Percentiles rank a stretch among this genome's conserved stretches.
Evolutionary conservation across 2,113 vertebrate species (phyloP).

Genomic region (Halichoerus grypus): DNA sequence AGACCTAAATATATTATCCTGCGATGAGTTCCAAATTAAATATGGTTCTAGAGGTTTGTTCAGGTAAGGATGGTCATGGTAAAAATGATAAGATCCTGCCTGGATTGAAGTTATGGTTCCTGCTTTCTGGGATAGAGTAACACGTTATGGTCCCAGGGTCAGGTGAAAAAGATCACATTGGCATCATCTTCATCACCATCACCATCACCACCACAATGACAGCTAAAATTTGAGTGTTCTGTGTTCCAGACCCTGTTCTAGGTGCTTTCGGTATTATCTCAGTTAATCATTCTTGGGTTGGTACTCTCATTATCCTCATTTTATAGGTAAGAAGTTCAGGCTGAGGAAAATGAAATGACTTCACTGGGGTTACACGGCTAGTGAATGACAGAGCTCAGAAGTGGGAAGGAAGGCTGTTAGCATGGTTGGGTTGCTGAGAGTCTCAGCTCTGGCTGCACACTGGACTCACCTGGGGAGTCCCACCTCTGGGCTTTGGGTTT

Average conservation of each 20-base stretch:
- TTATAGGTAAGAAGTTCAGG: neutral
- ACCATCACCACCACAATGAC: rapidly evolving
- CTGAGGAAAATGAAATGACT: neutral
- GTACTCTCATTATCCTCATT: neutral
- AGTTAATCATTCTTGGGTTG: too few relatives aligned
- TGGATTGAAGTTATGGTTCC: neutral
- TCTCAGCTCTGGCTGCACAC: neutral
- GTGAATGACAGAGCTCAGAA: neutral
- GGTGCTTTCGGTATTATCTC: neutral
- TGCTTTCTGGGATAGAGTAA: neutral
- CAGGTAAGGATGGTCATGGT: neutral
- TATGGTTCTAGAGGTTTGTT: neutral
- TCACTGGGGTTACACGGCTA: neutral
- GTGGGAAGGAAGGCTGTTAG: neutral
- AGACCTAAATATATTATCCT: neutral
- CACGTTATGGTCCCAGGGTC: neutral
- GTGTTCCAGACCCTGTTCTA: neutral
- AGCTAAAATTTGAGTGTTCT: neutral
- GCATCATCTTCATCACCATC: neutral
- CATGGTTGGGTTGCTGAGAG: neutral
- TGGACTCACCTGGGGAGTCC: neutral
- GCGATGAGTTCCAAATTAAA: neutral
- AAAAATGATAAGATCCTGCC: neutral
- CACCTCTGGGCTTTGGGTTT: neutral
- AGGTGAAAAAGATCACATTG: neutral